A percentile compares a stretch with the other conserved stretches of the same genome.
These are phyloP conservation scores for Keiferia lycopersicella DNA, from an alignment of 2,888 invertebrate species.

Conservation along the genomic window DNA sequence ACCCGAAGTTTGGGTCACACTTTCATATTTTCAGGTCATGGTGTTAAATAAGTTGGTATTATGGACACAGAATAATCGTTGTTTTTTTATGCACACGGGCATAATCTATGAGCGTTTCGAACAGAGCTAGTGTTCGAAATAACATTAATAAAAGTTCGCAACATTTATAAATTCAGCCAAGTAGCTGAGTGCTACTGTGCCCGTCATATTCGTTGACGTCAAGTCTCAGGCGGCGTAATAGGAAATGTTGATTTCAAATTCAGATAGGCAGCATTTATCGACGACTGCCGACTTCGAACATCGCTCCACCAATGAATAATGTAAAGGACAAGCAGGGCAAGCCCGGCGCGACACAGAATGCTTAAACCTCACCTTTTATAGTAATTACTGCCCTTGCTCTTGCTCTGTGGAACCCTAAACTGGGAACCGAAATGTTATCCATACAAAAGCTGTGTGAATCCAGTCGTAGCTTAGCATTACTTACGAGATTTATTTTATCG, in stretches of 20 bases:
- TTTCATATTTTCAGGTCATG: no score
- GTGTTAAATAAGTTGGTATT: no score
- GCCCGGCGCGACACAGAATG: conserved; percentile 51
- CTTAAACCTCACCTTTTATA: conserved; percentile 65
- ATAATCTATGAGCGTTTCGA: no score
- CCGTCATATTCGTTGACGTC: conserved; percentile 41
- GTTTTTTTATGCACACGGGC: no score
- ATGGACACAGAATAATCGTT: no score
- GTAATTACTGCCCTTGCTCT: conserved; percentile 51
- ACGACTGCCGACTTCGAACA: conserved; percentile 8
- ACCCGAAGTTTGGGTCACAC: no score
- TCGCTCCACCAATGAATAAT: conserved; percentile 68
- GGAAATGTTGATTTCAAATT: conserved; percentile 53
- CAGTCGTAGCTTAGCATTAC: not conserved
- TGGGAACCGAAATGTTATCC: not conserved
- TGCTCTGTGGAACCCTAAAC: not conserved
- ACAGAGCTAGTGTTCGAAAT: no score
- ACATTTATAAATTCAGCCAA: not conserved
- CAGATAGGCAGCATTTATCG: conserved; percentile 54
- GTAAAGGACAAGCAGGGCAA: conserved; percentile 53
- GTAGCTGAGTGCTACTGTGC: not conserved
- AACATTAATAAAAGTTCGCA: not conserved
- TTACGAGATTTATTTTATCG: conserved; percentile 7
- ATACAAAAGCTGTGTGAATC: not conserved
- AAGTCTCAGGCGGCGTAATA: conserved; percentile 37